phyloP scores from a whole-genome alignment of 2,888 invertebrate genomes.

The Drosophila antonietae region DNA sequence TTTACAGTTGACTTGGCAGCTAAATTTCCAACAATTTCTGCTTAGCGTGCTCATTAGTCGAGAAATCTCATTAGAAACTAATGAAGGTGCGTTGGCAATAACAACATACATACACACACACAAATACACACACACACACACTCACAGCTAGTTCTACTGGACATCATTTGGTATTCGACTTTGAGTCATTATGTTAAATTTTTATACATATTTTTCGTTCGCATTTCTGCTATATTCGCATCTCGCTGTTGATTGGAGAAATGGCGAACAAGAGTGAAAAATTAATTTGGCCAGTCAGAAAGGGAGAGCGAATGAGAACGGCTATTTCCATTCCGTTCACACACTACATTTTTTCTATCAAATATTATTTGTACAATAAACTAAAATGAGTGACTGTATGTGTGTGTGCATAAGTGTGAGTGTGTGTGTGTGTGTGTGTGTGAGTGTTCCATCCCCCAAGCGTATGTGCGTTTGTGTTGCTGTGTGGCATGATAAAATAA shows the following conservation, averaged over 20 bases:
- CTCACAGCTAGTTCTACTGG: constrained; percentile 17
- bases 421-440: constrained; percentile 12
- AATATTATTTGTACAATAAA: constrained; percentile 74
- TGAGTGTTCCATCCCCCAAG: constrained; percentile 64
- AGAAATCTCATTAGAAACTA: constrained; percentile 77
- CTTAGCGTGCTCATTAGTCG: constrained; percentile 67
- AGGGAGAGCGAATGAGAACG: constrained; percentile 56
- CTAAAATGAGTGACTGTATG: constrained; percentile 56
- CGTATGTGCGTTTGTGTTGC: constrained; percentile 38
- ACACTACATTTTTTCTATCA: constrained; percentile 70
- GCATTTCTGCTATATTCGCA: constrained; percentile 63
- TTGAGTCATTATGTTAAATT: constrained; percentile 50
- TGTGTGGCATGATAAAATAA: constrained; percentile 73
- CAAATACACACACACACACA: background rate
- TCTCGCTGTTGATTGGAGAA: constrained; percentile 47
- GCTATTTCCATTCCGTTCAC: constrained; percentile 68
- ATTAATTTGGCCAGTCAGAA: constrained; percentile 60
- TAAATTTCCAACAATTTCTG: constrained; percentile 43
- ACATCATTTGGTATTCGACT: constrained; percentile 51
- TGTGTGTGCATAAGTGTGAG: constrained; percentile 34
- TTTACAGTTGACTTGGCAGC: constrained; percentile 57
- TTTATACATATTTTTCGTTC: constrained; percentile 47
- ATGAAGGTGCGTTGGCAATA: constrained; percentile 65
- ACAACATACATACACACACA: constrained; percentile 39
- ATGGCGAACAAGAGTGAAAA: constrained; percentile 66